Evolutionary conservation across 2,888 invertebrate genomes (phyloP).

Genomic region (Ophion costatus): DNA sequence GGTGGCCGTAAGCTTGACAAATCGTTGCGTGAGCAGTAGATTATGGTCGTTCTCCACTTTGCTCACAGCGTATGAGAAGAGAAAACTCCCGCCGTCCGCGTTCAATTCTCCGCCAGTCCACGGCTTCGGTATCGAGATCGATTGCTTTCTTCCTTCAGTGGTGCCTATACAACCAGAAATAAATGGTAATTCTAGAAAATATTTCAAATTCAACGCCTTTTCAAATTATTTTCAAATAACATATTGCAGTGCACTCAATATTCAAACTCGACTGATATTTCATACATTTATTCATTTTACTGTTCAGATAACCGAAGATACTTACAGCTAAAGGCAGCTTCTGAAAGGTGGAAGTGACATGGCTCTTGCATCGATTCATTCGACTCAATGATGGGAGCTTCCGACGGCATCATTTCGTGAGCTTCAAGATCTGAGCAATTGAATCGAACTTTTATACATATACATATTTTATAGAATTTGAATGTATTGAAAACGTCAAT

Average conservation of each 20-base stretch:
- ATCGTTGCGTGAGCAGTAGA: constrained; percentile 14
- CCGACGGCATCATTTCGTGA: not conserved
- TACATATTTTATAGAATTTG: not conserved
- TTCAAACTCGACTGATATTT: not conserved
- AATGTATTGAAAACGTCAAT: not conserved
- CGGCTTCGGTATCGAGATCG: constrained; percentile 34
- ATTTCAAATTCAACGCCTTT: not conserved
- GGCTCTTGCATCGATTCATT: not conserved
- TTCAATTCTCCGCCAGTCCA: constrained; percentile 22
- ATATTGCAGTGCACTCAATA: not conserved
- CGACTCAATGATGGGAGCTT: not conserved
- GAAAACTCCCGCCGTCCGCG: constrained; percentile 6
- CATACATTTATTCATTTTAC: not conserved
- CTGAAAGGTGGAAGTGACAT: not conserved
- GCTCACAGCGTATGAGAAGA: constrained; percentile 25
- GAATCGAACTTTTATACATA: not conserved
- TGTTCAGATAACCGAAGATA: not conserved
- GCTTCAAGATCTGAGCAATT: not conserved
- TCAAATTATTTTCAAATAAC: no score
- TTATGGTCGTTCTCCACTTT: constrained; percentile 4
- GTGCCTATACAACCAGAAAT: constrained; percentile 17
- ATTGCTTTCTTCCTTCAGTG: constrained; percentile 7
- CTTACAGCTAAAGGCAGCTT: not conserved
- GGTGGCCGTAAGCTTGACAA: constrained; percentile 19
- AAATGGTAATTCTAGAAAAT: constrained; percentile 3